Conservation (phyloP, 2,888 invertebrate species). For the Mycalesis mineus region DNA sequence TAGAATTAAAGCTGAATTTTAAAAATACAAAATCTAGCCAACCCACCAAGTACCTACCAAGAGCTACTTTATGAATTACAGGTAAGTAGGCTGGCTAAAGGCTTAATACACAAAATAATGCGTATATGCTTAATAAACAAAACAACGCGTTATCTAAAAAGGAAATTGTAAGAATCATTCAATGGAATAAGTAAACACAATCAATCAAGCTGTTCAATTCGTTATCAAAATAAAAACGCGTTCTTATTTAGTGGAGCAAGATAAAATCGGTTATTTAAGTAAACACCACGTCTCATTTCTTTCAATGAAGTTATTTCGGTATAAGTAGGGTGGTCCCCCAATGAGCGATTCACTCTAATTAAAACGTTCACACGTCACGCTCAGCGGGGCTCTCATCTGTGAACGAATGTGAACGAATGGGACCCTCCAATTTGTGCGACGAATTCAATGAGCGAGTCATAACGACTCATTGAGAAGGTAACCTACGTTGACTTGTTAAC, state of each 20-base stretch:
- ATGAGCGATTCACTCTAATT: conserved; percentile 56
- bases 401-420: conserved; percentile 40
- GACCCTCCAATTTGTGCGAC: conserved; percentile 31
- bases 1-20: no score
- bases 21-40: no score
- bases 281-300: conserved; percentile 13
- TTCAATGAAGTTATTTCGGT: conserved; percentile 36
- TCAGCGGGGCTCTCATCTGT: conserved; percentile 52
- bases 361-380: conserved; percentile 73
- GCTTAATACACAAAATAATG: no score
- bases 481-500: not conserved
- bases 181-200: not conserved
- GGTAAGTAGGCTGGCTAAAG: no score
- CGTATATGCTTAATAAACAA: no score
- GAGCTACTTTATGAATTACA: no score
- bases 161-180: no score
- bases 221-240: not conserved
- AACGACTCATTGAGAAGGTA: conserved; percentile 15
- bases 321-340: conserved; percentile 52
- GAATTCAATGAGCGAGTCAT: conserved; percentile 29
- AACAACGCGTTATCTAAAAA: no score
- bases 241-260: not conserved
- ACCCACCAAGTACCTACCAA: no score
- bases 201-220: not conserved
- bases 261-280: conserved; percentile 14